phyloP scores from a whole-genome alignment of 2,797 vertebrate species.

The Sandelia bainsii region DNA sequence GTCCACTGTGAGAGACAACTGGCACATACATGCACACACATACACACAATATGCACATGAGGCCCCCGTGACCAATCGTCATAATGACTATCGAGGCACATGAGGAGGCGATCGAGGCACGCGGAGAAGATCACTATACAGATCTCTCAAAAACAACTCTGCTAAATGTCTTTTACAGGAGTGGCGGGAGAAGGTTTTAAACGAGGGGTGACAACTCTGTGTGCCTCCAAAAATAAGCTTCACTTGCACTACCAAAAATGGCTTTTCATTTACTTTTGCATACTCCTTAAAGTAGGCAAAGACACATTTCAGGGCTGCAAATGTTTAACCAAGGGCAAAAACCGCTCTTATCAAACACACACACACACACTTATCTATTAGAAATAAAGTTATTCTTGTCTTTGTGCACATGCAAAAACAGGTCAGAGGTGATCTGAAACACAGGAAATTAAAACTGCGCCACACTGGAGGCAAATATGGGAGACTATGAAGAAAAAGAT shows the following conservation, averaged over 20 bases:
- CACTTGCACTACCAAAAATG: no score
- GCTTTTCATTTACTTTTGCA: neutral
- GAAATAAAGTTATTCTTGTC: neutral
- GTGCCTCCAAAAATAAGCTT: no score
- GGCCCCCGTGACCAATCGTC: conserved; percentile 54
- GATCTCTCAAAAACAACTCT: conserved; percentile 19
- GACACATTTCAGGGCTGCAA: neutral
- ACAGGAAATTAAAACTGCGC: conserved; percentile 1
- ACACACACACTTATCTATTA: neutral
- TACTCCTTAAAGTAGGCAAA: neutral
- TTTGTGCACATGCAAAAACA: neutral
- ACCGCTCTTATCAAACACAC: conserved; percentile 22
- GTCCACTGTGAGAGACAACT: conserved; percentile 56
- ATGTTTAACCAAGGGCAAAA: conserved; percentile 13
- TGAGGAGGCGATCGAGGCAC: conserved; percentile 4
- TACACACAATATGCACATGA: conserved; percentile 30
- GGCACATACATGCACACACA: conserved; percentile 34
- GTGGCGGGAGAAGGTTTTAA: neutral
- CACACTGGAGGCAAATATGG: neutral
- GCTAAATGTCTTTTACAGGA: neutral
- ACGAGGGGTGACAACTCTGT: no score
- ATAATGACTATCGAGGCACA: conserved; percentile 31
- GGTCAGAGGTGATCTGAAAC: conserved; percentile 21
- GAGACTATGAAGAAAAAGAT: conserved; percentile 9
- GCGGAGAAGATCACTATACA: conserved; percentile 3